Base-by-base conservation (phyloP, 37 sponge, comb jelly and placozoan species). In the Halichondria panicea region DNA sequence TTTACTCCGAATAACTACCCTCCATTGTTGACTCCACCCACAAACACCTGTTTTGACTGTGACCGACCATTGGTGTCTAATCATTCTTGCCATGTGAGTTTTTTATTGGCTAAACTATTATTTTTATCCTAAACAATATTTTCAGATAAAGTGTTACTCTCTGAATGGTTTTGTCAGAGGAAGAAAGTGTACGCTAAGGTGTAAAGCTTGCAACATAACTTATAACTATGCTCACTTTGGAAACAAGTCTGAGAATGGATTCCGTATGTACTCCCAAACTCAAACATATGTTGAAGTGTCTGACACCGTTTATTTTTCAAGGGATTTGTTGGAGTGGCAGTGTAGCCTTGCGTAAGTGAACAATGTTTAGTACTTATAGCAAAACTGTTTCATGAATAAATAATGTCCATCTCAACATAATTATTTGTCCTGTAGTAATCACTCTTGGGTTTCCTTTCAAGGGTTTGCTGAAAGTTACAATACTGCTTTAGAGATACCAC, bases 401-500 rank as follows among this genome's bases (percentile, higher is more conserved):
- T 15, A 18, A 11, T 48, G 52, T 48, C 52, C 15, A 48, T 48
- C 52, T 48, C 11, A 11, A 18, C 15, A 48, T 48, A 48, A 48
- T 18, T 48, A 48, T 48, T 48, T 15, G 13, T 18, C 32, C 15
- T 63, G 63, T 41, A 66, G 68, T 22, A 66, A 66, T 54, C 73
- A 72, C 41, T 55, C 57, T 7, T 72, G 73, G 73, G 73, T 72
- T 18, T 72, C 73, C 19, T 80, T 80, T 57, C 80, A 80, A 41
- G 80, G 80, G 18, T 80, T 80, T 53, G 41, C 62, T 55, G 79
- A 56, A 43, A 12, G 58, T 13, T 78, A 67, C 79, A 78, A 78
- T 67, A 62, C 69, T 36, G 59, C 71, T 34, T 80, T 80, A 15
- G 4, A 55, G 9, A 25, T 78, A 58, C 53, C 77, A 0, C 21